These are phyloP conservation scores for Palythoa grandis DNA, from an alignment of 92 coral and sea anemone genomes.

Conservation along the genomic window DNA sequence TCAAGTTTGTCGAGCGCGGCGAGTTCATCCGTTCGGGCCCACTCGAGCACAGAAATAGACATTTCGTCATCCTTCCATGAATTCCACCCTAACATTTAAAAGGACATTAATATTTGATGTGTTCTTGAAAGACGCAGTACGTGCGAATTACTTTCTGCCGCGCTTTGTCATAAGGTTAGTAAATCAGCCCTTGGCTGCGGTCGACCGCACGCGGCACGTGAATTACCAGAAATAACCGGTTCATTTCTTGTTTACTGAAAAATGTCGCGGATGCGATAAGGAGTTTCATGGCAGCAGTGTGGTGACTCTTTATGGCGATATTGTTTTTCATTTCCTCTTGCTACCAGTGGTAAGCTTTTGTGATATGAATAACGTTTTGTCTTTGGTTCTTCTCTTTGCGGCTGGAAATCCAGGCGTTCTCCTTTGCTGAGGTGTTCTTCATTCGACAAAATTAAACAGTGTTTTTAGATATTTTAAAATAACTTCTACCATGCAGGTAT, in stretches of 20 bases:
- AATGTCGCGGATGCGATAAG: background rate
- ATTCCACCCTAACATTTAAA: conserved; percentile 19
- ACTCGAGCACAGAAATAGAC: conserved; percentile 45
- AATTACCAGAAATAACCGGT: background rate
- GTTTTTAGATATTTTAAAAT: conserved; percentile 1
- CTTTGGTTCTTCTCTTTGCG: background rate
- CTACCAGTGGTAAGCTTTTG: conserved; percentile 34
- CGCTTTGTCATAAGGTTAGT: background rate
- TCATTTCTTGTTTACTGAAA: background rate
- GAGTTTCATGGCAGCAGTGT: background rate
- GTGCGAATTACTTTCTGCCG: conserved; percentile 25
- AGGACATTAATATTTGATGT: conserved; percentile 37
- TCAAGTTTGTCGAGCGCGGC: background rate
- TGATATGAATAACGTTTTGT: background rate
- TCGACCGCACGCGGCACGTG: conserved; percentile 38
- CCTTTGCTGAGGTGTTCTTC: background rate
- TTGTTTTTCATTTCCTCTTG: conserved; percentile 19
- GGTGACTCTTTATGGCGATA: conserved; percentile 1
- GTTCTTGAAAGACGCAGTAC: conserved; percentile 11
- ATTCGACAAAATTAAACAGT: background rate
- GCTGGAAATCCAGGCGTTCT: background rate
- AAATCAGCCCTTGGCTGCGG: background rate
- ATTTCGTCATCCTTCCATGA: conserved; percentile 60
- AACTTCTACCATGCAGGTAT: background rate
- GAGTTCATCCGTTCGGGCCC: background rate